Base-by-base conservation (phyloP, 2,888 invertebrate species). In the Nephrotoma guestfalica region DNA sequence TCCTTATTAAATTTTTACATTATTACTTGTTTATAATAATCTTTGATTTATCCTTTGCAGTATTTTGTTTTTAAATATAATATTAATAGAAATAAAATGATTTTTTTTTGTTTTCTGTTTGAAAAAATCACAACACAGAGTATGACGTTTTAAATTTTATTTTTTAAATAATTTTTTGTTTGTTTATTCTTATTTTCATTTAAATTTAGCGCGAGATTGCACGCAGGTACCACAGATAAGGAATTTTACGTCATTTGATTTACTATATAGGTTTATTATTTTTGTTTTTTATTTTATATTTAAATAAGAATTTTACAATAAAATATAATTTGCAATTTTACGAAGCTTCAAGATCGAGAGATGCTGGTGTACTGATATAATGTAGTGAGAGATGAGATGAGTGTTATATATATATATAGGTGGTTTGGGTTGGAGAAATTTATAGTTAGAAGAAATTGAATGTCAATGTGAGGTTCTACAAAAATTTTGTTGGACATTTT, bases 121-220 rank as follows among this genome's bases (percentile, higher is more conserved):
- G 86, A 87, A 87, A 71, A 71, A 87, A 87, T 87, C 87, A 87
- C 87, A 87, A 87, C 87, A 87, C 87, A 87, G 87, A 87, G 87
- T 87, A 87, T 87, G 87, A 87, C 86, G 87, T 83, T 83, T 47
- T 43, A 42, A 84, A 71, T 71, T 71, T 71, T 57, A 57, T 57
- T 57, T 57, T 57, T 57, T 57, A 57, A 57, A 57, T 57, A 71
- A 71, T 9, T 57, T 57, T 57, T 13, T 51, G 15, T 51, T 57
- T 57, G 13, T 51, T 51, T 51, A 51, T 51, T 51, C 15, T 51
- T 51, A 51, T 51, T 51, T 51, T 51, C 51, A 51, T n/a, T 51
- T 71, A 30, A 71, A 30, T 71, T 71, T 71, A 30, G 30, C 84
- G 84, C 84, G 84, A 86, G 86, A 84, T 40, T 86, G 87, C 87